Percentiles rank a stretch among this genome's conserved stretches.
Evolutionary conservation across 1,140 invertebrate genomes (phyloP).

Genomic region (Atta colombica): DNA sequence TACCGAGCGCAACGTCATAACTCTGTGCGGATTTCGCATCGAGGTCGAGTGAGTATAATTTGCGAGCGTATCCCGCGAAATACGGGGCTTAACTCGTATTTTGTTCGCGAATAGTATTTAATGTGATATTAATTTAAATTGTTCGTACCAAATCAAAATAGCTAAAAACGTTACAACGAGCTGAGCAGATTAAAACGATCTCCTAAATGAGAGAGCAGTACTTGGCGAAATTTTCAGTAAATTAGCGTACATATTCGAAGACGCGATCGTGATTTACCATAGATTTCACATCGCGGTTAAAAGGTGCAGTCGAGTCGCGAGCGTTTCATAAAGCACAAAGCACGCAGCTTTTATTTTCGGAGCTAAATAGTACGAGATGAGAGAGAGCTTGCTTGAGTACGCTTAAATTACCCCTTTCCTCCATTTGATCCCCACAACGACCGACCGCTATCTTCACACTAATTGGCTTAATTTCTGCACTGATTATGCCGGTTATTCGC

Average conservation of each 20-base stretch:
- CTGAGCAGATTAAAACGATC: slow-evolving; percentile 29
- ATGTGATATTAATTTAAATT: slow-evolving; percentile 56
- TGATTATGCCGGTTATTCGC: slow-evolving; percentile 72
- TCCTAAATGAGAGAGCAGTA: neutral
- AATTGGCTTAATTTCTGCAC: slow-evolving; percentile 73
- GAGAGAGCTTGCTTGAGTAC: slow-evolving; percentile 63
- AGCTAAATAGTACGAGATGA: slow-evolving; percentile 24
- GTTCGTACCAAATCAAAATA: slow-evolving; percentile 40
- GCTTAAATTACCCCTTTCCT: slow-evolving; percentile 72
- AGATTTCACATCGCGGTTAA: slow-evolving; percentile 35
- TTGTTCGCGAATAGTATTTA: slow-evolving; percentile 34
- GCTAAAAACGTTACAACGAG: slow-evolving; percentile 25
- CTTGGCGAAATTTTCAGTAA: slow-evolving; percentile 23
- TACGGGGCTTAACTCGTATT: slow-evolving; percentile 37
- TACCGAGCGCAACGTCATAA: slow-evolving; percentile 41
- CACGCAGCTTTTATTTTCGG: slow-evolving; percentile 55
- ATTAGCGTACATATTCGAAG: slow-evolving; percentile 14
- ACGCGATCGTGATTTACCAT: slow-evolving; percentile 20
- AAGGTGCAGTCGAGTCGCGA: slow-evolving; percentile 14
- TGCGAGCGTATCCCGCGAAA: slow-evolving; percentile 3
- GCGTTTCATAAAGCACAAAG: slow-evolving; percentile 23
- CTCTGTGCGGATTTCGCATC: slow-evolving; percentile 49
- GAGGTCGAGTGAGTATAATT: slow-evolving; percentile 48
- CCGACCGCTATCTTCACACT: slow-evolving; percentile 62
- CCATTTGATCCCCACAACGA: slow-evolving; percentile 44